Percentiles rank a stretch among this genome's conserved stretches.
phyloP scores from a whole-genome alignment of 2,888 invertebrate species.

The Lycia hirtaria region DNA sequence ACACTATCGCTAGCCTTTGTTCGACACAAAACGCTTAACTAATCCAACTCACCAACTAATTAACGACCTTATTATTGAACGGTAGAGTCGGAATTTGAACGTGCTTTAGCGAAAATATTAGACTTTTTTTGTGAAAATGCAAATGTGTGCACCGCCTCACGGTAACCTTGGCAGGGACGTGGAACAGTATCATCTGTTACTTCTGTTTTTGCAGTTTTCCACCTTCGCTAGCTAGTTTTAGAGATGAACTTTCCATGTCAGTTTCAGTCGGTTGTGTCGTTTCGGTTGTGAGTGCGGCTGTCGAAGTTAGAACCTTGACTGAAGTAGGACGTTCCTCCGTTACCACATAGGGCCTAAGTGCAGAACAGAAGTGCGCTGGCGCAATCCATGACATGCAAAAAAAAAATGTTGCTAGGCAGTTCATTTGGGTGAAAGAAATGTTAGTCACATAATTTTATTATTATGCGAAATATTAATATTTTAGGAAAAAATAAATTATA shows the following conservation, averaged over 20 bases:
- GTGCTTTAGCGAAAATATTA: conserved; percentile 41
- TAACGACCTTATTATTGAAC: conserved; percentile 25
- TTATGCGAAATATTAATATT: not conserved
- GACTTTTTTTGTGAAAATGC: conserved; percentile 51
- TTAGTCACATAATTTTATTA: not conserved
- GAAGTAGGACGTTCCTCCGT: conserved; percentile 77
- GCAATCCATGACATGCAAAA: conserved; percentile 62
- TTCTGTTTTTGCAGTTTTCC: conserved; percentile 31
- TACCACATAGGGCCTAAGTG: conserved; percentile 80
- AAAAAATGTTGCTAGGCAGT: conserved; percentile 57
- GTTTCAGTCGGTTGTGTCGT: conserved; percentile 43
- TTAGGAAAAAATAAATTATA: no score
- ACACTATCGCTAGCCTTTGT: conserved; percentile 69
- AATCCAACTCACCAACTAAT: conserved; percentile 19
- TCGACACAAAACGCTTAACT: conserved; percentile 45
- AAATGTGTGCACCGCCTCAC: conserved; percentile 72
- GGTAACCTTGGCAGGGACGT: conserved; percentile 72
- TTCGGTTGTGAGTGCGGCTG: conserved; percentile 42
- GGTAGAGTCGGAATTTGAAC: conserved; percentile 43
- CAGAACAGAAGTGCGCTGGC: conserved; percentile 71
- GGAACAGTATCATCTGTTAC: conserved; percentile 71
- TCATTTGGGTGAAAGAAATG: not conserved
- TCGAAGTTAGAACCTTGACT: conserved; percentile 78
- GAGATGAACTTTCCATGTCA: conserved; percentile 35
- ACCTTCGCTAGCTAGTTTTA: conserved; percentile 27